These are phyloP conservation scores for Syngnathus floridae DNA, from an alignment of 2,113 vertebrate species.

Conservation along the genomic window DNA sequence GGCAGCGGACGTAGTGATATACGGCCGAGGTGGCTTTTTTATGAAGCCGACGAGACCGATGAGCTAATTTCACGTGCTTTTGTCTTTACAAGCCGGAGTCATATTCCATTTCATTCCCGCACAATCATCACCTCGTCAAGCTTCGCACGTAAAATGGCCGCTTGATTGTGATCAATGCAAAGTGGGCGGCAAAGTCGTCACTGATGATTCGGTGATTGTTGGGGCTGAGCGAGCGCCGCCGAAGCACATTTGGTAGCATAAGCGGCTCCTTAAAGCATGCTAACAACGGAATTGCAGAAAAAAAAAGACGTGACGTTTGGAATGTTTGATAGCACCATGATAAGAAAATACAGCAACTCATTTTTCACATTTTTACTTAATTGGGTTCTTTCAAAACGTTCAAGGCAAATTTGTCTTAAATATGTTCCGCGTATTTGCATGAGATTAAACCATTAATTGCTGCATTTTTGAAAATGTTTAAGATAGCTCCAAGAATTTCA, in stretches of 20 bases:
- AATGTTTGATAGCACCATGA: background rate
- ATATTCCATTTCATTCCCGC: background rate
- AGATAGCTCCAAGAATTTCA: background rate
- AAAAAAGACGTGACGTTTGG: background rate
- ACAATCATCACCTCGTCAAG: background rate
- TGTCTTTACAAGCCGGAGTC: background rate
- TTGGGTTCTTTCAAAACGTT: background rate
- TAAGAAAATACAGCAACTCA: background rate
- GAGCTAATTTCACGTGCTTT: slow-evolving; percentile 1
- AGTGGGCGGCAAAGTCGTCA: background rate
- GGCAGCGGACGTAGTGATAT: background rate
- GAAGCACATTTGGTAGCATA: background rate
- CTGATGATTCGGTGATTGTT: background rate
- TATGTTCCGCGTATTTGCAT: background rate
- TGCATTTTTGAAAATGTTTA: background rate
- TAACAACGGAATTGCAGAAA: no score
- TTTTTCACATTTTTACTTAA: background rate
- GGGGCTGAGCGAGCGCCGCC: background rate
- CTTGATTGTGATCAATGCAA: background rate
- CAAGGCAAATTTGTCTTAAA: background rate
- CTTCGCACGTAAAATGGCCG: background rate
- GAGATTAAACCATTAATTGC: background rate
- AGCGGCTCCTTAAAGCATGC: background rate
- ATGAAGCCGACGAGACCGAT: slow-evolving; percentile 3
- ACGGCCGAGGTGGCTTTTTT: background rate